Percentiles rank a stretch among this genome's conserved stretches.
Evolutionary conservation across 2,113 vertebrate genomes (phyloP).

Genomic region (Lucifuga dentata): DNA sequence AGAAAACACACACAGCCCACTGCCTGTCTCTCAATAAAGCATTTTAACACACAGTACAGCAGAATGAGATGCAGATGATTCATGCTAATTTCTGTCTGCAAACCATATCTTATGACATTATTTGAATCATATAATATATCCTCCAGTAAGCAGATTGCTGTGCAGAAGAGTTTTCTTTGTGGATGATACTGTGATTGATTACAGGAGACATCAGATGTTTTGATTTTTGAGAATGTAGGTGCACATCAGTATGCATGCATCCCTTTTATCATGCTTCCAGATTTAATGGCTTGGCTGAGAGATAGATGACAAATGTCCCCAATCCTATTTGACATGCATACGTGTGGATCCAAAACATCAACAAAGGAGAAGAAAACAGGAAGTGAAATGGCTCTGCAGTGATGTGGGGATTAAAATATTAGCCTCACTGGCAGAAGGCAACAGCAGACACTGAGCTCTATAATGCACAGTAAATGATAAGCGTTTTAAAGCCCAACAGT

Average conservation of each 20-base stretch:
- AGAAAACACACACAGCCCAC: constrained; percentile 7
- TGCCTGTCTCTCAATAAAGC: constrained; percentile 10
- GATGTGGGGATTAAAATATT: constrained; percentile 47
- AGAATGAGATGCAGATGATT: not conserved
- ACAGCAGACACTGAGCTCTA: constrained; percentile 36
- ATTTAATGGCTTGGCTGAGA: constrained; percentile 30
- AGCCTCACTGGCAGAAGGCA: constrained; percentile 18
- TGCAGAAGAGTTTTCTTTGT: no score
- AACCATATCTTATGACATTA: no score
- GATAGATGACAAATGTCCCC: constrained; percentile 4
- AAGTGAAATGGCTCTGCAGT: constrained; percentile 14
- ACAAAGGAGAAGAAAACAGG: constrained; percentile 32
- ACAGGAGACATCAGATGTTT: no score
- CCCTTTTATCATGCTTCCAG: not conserved
- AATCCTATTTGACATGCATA: constrained; percentile 63
- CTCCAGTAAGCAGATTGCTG: no score
- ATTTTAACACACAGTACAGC: constrained; percentile 13
- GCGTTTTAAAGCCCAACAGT: constrained; percentile 38
- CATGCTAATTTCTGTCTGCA: no score
- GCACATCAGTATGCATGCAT: constrained; percentile 11
- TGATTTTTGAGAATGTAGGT: not conserved
- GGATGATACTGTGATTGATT: not conserved
- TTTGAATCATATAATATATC: no score
- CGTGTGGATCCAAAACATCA: constrained; percentile 32
- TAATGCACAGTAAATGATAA: constrained; percentile 37